Evolutionary conservation across 2,113 vertebrate genomes (phyloP).

Genomic region (Vicugna pacos): DNA sequence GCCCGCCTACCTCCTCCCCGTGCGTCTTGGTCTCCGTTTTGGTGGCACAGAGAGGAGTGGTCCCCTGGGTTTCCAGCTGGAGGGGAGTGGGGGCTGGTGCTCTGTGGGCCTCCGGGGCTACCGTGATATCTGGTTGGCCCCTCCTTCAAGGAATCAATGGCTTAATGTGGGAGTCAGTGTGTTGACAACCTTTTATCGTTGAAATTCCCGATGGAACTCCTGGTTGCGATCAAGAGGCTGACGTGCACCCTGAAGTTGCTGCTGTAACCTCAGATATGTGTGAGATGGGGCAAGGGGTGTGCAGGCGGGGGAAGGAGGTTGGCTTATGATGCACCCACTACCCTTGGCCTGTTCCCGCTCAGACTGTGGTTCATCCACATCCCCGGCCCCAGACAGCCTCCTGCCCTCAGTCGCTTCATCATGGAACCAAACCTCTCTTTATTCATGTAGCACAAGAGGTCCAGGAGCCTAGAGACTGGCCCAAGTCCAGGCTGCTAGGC

Average conservation of each 20-base stretch:
- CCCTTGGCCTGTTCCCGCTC: neutral
- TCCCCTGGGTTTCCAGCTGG: neutral
- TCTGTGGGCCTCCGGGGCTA: neutral
- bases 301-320: too few species aligned
- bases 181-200: neutral
- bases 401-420: neutral
- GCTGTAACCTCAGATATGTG: neutral
- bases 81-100: neutral
- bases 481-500: neutral
- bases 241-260: neutral
- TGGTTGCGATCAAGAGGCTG: neutral
- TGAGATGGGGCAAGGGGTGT: neutral
- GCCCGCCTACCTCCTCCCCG: fast-evolving
- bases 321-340: neutral
- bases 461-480: neutral
- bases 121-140: fast-evolving
- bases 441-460: neutral
- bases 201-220: neutral
- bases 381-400: too few species aligned
- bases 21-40: neutral
- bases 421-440: neutral
- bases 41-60: neutral
- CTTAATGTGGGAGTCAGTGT: fast-evolving
- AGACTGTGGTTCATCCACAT: too few species aligned
- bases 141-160: neutral